Evolutionary conservation across 2,113 vertebrate genomes (phyloP), one percentile per base, ranked within the genome.

Genomic region (Pelecanoides urinatrix): DNA sequence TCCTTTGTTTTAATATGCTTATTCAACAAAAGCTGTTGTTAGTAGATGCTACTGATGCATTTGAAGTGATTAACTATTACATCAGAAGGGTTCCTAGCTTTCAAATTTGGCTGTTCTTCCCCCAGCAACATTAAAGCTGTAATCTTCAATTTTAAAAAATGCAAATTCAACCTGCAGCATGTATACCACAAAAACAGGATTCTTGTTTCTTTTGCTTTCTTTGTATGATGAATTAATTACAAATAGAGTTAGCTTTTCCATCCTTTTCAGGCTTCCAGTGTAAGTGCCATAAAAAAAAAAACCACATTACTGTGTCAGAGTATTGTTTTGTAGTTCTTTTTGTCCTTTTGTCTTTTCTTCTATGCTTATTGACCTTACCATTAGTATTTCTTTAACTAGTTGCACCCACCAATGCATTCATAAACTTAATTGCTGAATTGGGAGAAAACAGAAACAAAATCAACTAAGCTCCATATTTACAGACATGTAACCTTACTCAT

Each of bases 11-110:
- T 84, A 93, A 86, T 92, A 72, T 58, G 49, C 19, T 75, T 94
- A 94, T 84, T 94, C 73, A 86, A 90, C 20, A 92, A 65, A 89
- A 97, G 83, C 77, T 81, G 62, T 63, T 75, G 30, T 77, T 83
- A 62, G 10, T 59, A 52, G 61, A 70, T 38, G 36, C 47, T 92
- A 22, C 50, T 65, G 63, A 71, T 91, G 42, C 62, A 92, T 93
- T 96, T 52, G 72, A 95, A 96, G 49, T 67, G n/a, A 96, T 81
- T 90, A 90, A 86, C 72, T 92, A 47, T 71, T 87, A 83, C 34
- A 75, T 88, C 94, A 95, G 75, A 95, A 91, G 73, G 32, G 63
- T 76, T 94, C 49, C 88, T 61, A 78, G 70, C 74, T 79, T 95
- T 88, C 95, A 96, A 88, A 76, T 91, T 61, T 68, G 63, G 58